Evolutionary conservation across 2,888 invertebrate species (phyloP), one percentile per base, ranked within the genome.

Genomic region (Ichneumoninae sp.): DNA sequence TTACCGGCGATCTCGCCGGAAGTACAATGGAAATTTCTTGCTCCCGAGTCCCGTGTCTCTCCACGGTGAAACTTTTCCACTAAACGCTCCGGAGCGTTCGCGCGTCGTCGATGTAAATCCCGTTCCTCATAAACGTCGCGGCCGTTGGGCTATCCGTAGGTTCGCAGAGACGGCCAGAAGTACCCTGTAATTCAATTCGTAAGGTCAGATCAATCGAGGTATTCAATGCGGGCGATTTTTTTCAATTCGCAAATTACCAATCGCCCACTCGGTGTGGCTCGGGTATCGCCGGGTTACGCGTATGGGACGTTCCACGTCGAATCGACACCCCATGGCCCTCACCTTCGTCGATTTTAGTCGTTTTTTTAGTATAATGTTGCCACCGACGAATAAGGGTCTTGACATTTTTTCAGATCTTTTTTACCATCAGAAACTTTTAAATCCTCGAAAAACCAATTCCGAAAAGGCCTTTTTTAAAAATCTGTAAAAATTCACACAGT

Each of bases 191-290:
- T 74, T 80, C 60, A 30, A 74, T 22, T 83, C 76, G 77, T 63
- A 47, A 84, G 84, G 84, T 84, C 84, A 74, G 77, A 84, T 81
- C 69, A 81, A 84, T 84, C 84, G 83, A 69, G 81, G 50, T 54
- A 77, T 69, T 81, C 81, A 81, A 74, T 78, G 77, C 69, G 33
- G 36, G 65, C 47, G 69, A 77, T 81, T 84, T 84, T 84, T 82
- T 81, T 81, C 73, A 84, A 81, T 84, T 84, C 47, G 50, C 77
- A 81, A 84, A 84, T 84, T 81, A 78, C 80, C 19, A 63, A 60
- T 69, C 81, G 81, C 84, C 73, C 84, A 73, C 84, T 69, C 76
- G 54, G 7, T 50, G 69, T 30, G 54, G 60, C 4, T 73, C 22
- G 44, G 7, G 60, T 3, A 19, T n/a, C 44, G 16, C 40, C 3